These are phyloP conservation scores for Tenthredo livida DNA, from an alignment of 2,888 invertebrate genomes.

Conservation along the genomic window DNA sequence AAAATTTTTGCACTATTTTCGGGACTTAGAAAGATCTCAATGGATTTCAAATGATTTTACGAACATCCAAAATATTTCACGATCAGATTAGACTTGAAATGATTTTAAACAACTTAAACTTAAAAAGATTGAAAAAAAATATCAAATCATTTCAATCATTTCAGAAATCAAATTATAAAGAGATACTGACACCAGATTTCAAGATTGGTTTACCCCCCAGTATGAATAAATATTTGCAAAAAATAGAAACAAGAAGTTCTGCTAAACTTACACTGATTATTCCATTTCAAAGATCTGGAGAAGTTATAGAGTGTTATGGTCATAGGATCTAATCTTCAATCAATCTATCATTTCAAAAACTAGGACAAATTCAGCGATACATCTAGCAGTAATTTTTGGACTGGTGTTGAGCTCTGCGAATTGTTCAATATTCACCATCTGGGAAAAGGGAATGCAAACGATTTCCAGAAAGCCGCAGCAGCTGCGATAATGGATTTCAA, in stretches of 20 bases:
- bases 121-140: background rate
- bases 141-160: background rate
- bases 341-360: constrained; percentile 45
- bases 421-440: constrained; percentile 62
- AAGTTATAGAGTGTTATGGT: background rate
- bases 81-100: background rate
- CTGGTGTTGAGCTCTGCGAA: constrained; percentile 64
- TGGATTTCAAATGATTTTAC: background rate
- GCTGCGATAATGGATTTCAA: constrained; percentile 58
- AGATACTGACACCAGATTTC: background rate
- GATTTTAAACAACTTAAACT: background rate
- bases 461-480: constrained; percentile 33
- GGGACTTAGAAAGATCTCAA: background rate
- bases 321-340: background rate
- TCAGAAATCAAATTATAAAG: background rate
- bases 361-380: constrained; percentile 56
- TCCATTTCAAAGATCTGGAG: too few species aligned
- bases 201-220: background rate
- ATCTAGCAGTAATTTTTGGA: constrained; percentile 67
- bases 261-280: background rate
- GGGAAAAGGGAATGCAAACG: constrained; percentile 16
- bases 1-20: background rate
- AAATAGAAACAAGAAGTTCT: background rate
- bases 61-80: background rate
- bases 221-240: background rate